Conservation (phyloP, 1,140 invertebrate species). For the Halesus radiatus region DNA sequence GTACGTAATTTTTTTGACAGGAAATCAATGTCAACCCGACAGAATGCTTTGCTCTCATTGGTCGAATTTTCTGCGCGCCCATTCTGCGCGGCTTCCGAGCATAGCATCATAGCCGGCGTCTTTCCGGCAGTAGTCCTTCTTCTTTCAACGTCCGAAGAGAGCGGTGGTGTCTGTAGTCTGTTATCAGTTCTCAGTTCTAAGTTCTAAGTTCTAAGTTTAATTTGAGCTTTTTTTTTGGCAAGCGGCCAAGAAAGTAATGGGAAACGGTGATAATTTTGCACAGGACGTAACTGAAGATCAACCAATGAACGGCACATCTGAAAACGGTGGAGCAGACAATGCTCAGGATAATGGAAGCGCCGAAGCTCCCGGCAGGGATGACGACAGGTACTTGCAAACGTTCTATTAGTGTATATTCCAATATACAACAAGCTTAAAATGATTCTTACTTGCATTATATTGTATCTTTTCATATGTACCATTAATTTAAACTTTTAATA, state of each 20-base stretch:
- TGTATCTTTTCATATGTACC: conserved; percentile 13
- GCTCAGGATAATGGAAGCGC: conserved; percentile 75
- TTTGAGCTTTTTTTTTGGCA: conserved; percentile 46
- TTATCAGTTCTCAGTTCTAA: conserved; percentile 45
- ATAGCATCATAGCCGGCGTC: conserved; percentile 45
- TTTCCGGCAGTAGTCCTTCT: conserved; percentile 49
- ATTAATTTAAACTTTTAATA: conserved; percentile 22
- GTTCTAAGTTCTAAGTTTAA: conserved; percentile 46
- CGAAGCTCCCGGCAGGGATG: conserved; percentile 78
- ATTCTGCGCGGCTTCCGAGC: conserved; percentile 37
- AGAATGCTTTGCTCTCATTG: conserved; percentile 32
- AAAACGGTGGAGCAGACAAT: conserved; percentile 74
- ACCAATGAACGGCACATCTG: conserved; percentile 72
- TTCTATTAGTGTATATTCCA: neutral
- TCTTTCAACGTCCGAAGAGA: conserved; percentile 48
- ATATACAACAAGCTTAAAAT: neutral
- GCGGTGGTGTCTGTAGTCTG: conserved; percentile 42
- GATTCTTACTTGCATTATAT: conserved; percentile 3
- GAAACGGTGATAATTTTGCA: conserved; percentile 77
- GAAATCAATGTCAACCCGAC: conserved; percentile 43
- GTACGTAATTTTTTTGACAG: conserved; percentile 33
- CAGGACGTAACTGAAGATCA: conserved; percentile 76
- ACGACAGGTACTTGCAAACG: conserved; percentile 75
- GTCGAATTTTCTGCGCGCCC: conserved; percentile 40
- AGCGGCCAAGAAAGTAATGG: conserved; percentile 60